Evolutionary conservation across 1,140 invertebrate species (phyloP).

Genomic region (Pararge aegeria): DNA sequence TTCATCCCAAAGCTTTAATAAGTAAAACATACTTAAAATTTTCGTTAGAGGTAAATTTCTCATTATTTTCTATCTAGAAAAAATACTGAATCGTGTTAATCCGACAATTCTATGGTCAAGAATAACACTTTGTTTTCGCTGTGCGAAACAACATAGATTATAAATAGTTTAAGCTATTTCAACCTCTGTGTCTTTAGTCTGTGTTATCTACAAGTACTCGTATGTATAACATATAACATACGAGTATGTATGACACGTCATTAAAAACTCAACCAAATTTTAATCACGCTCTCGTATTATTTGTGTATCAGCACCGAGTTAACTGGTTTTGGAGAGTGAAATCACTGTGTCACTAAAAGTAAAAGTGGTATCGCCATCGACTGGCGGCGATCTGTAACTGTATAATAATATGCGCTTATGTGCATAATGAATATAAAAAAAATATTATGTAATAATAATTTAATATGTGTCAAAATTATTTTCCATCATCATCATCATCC

Average conservation of each 20-base stretch:
- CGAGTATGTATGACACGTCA: background rate
- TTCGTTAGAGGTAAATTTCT: too few relatives aligned
- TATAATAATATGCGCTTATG: conserved; percentile 46
- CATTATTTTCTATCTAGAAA: too few relatives aligned
- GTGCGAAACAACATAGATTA: too few relatives aligned
- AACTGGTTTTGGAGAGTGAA: conserved; percentile 52
- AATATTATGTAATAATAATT: conserved; percentile 19
- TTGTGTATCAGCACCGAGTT: conserved; percentile 30
- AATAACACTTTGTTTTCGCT: too few relatives aligned
- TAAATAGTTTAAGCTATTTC: too few relatives aligned
- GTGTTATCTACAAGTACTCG: too few relatives aligned
- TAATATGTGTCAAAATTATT: too few relatives aligned
- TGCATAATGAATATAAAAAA: conserved; percentile 42
- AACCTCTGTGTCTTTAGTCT: too few relatives aligned
- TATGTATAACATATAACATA: background rate
- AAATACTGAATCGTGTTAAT: too few relatives aligned
- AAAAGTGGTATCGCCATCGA: conserved; percentile 43
- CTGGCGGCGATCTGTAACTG: conserved; percentile 42
- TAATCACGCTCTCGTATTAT: background rate
- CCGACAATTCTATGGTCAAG: too few relatives aligned
- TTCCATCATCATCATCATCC: background rate
- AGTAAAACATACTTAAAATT: too few relatives aligned
- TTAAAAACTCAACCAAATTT: background rate
- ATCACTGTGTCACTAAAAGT: conserved; percentile 61
- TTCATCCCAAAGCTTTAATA: too few relatives aligned